Evolutionary conservation across 2,797 vertebrate species (phyloP).

Genomic region (Numenius phaeopus): DNA sequence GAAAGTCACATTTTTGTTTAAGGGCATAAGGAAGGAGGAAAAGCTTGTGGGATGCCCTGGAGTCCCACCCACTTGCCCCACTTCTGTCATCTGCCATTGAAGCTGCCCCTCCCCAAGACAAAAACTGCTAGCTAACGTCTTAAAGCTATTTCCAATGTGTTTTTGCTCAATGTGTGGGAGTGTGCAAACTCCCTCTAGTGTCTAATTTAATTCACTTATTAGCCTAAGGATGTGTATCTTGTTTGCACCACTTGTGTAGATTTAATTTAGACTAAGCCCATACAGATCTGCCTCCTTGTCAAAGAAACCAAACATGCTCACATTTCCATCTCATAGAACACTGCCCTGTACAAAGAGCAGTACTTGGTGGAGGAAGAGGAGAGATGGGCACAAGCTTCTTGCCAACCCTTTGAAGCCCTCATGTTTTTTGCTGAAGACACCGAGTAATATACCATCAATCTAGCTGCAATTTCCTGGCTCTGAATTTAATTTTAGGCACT

Average conservation of each 20-base stretch:
- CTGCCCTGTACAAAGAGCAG: background rate
- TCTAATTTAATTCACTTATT: background rate
- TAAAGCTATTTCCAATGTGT: background rate
- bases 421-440: background rate
- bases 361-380: background rate
- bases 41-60: background rate
- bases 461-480: slow-evolving; percentile 20
- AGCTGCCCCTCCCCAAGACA: background rate
- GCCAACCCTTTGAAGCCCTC: background rate
- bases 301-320: background rate
- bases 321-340: background rate
- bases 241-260: background rate
- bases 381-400: background rate
- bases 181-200: slow-evolving; percentile 45
- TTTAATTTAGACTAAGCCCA: background rate
- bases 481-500: slow-evolving; percentile 47
- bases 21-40: background rate
- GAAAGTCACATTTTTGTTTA: background rate
- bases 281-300: background rate
- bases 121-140: background rate
- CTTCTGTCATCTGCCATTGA: background rate
- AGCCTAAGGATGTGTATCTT: background rate
- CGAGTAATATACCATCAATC: slow-evolving; percentile 17
- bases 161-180: background rate
- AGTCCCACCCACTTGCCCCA: background rate